Base-by-base conservation (phyloP, 2,113 vertebrate species). In the Cyanocitta stelleri region DNA sequence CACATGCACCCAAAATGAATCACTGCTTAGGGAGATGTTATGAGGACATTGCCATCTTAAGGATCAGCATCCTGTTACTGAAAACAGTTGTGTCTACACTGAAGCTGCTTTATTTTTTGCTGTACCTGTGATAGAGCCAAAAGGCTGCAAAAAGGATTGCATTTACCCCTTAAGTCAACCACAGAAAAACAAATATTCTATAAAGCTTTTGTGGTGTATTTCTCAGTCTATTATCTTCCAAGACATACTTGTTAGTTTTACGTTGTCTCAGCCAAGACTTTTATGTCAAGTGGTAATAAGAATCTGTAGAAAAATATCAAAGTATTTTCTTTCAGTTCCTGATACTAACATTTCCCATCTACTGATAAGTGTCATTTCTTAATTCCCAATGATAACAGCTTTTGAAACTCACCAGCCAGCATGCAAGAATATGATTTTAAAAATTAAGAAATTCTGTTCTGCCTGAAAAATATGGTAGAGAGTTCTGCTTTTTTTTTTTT, bases 221-320 rank as follows among this genome's bases (percentile, higher is more conserved):
- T 88, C 75, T 84, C 71, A 80, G 44, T 55, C 51, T 83, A 58
- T 83, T 95, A 79, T 75, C 71, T 88, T 67, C 80, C 23, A 73
- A 74, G 72, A 68, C 46, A 46, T 92, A 87, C 66, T 92, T 91
- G 27, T 61, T 87, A 96, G 75, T 52, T 78, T 39, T 62, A 69
- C 55, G 41, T 54, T 95, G 39, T 91, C 95, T 97, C 55, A 92
- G 92, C 77, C 95, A 97, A 97, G 46, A 89, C 19, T 87, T 95
- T 85, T 54, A 90, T 88, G 51, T 71, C 37, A 90, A 94, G 71
- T 37, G 21, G 58, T 76, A 67, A 22, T 95, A 96, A 93, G 91
- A 91, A 69, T 95, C 89, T 61, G 92, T 64, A 81, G 61, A 96
- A 87, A 97, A 97, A 97, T 96, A 93, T 78, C 87, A 55, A 88